phyloP scores from a whole-genome alignment of 1,140 invertebrate genomes.

The Harlomillsia oculata region DNA sequence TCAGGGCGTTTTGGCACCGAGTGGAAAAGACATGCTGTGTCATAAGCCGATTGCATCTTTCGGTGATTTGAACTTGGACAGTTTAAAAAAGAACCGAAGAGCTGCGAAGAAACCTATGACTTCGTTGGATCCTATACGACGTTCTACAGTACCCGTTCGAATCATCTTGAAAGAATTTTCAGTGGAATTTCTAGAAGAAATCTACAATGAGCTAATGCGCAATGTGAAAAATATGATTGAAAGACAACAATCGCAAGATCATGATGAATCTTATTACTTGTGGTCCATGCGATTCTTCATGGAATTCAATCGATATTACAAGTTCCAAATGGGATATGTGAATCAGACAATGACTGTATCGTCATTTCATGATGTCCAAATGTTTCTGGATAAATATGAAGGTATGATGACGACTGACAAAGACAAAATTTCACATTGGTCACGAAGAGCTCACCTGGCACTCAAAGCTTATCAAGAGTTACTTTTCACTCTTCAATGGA shows the following conservation, averaged over 20 bases:
- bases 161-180: slow-evolving; percentile 90
- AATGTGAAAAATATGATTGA: slow-evolving; percentile 22
- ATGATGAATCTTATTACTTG: slow-evolving; percentile 88
- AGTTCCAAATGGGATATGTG: slow-evolving; percentile 67
- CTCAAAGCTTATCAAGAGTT: slow-evolving; percentile 50
- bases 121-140: slow-evolving; percentile 48
- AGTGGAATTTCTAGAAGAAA: slow-evolving; percentile 77
- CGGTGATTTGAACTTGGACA: slow-evolving; percentile 29
- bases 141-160: slow-evolving; percentile 68
- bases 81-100: slow-evolving; percentile 47
- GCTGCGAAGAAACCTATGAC: slow-evolving; percentile 58
- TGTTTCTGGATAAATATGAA: slow-evolving; percentile 77
- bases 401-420: slow-evolving; percentile 81
- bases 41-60: slow-evolving; percentile 63
- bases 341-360: slow-evolving; percentile 82
- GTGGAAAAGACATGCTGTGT: slow-evolving; percentile 77
- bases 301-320: slow-evolving; percentile 84
- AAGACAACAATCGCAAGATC: slow-evolving; percentile 50
- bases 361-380: slow-evolving; percentile 86
- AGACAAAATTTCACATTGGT: slow-evolving; percentile 72
- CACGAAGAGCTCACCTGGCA: slow-evolving; percentile 68
- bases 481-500: slow-evolving; percentile 59
- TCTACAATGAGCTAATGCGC: slow-evolving; percentile 60
- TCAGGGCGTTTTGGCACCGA: slow-evolving; percentile 86
- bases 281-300: slow-evolving; percentile 93